A percentile compares a stretch with the other conserved stretches of the same genome.
Evolutionary conservation across 2,797 vertebrate species (phyloP).

Genomic region (Choloepus didactylus): DNA sequence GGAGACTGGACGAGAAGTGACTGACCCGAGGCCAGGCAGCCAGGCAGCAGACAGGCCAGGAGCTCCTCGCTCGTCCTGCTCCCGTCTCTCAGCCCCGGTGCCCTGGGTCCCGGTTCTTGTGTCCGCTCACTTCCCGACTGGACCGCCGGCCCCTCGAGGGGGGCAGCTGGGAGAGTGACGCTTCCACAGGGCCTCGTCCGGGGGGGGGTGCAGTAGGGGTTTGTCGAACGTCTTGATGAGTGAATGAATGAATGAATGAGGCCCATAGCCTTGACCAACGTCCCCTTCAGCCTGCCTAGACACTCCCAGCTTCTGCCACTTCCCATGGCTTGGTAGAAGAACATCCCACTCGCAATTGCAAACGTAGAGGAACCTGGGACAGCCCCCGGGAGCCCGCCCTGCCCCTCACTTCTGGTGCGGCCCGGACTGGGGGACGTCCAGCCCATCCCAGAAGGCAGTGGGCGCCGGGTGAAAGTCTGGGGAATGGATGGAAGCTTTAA

Average conservation of each 20-base stretch:
- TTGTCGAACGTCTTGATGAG: neutral
- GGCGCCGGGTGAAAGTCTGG: rapidly evolving
- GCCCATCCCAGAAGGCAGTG: no score
- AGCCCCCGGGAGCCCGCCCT: neutral
- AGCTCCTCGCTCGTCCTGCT: neutral
- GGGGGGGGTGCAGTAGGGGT: neutral
- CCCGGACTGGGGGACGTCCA: no score
- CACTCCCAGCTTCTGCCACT: neutral
- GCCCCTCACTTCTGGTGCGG: neutral
- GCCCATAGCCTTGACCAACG: neutral
- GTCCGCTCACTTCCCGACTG: neutral
- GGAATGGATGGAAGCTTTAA: neutral
- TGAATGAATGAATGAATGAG: neutral
- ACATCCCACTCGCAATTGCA: neutral
- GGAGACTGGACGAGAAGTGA: neutral
- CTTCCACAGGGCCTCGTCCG: neutral
- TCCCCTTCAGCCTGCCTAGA: neutral
- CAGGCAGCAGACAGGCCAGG: neutral
- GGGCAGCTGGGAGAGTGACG: neutral
- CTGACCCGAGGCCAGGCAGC: neutral
- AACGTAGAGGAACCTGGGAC: neutral
- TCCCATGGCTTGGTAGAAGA: neutral
- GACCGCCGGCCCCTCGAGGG: neutral
- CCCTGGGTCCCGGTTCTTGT: rapidly evolving
- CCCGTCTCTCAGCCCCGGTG: no score